Evolutionary conservation across 2,888 invertebrate species (phyloP).

Genomic region (Cheilosia grossa): DNA sequence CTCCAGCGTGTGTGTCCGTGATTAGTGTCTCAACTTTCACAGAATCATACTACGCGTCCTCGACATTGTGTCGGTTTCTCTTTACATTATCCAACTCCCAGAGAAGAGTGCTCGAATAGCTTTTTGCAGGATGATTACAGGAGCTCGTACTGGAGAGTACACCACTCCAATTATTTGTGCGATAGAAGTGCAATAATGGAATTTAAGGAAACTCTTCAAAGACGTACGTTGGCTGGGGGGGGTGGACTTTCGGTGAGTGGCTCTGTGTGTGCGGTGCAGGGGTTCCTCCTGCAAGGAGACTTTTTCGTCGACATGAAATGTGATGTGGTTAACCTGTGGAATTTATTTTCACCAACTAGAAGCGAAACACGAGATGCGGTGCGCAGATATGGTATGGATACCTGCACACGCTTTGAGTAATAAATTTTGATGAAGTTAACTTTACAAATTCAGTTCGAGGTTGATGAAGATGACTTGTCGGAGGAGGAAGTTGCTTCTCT

Average conservation of each 20-base stretch:
- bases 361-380: constrained; percentile 46
- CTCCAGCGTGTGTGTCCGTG: constrained; percentile 53
- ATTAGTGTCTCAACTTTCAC: constrained; percentile 75
- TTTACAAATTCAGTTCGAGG: constrained; percentile 53
- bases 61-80: background rate
- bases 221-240: constrained; percentile 18
- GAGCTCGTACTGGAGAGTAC: constrained; percentile 40
- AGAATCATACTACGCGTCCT: constrained; percentile 55
- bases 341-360: constrained; percentile 52
- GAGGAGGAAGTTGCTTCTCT: background rate
- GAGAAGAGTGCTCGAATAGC: constrained; percentile 48
- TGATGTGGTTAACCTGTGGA: constrained; percentile 72
- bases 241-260: background rate
- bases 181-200: constrained; percentile 72
- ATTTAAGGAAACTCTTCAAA: constrained; percentile 65
- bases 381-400: constrained; percentile 36
- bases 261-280: background rate
- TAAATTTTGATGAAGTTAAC: constrained; percentile 70
- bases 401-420: constrained; percentile 49
- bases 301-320: background rate
- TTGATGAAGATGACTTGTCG: constrained; percentile 31
- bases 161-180: constrained; percentile 71
- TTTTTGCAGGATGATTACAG: constrained; percentile 59
- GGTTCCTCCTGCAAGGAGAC: constrained; percentile 20
- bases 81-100: constrained; percentile 11